These are phyloP conservation scores for Idris sp. DNA, from an alignment of 1,140 invertebrate species.

Conservation along the genomic window DNA sequence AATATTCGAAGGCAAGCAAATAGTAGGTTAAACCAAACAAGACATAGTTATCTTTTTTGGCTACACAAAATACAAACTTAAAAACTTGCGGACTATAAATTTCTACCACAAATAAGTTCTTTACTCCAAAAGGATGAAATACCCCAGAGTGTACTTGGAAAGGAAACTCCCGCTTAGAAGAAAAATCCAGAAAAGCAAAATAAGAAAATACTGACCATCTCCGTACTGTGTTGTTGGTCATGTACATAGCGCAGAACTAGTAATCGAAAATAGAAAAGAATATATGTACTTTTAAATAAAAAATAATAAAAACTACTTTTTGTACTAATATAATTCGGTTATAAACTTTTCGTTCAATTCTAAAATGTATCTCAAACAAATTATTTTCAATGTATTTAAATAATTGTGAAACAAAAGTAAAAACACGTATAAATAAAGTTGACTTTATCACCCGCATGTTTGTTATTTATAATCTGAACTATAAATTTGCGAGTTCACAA, in stretches of 20 bases:
- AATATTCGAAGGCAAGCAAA: too few relatives aligned
- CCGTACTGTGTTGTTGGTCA: constrained; percentile 12
- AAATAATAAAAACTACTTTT: too few relatives aligned
- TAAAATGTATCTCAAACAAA: too few relatives aligned
- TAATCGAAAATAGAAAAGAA: constrained; percentile 3
- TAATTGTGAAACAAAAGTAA: too few relatives aligned
- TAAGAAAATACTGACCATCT: constrained; percentile 31
- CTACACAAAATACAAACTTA: constrained; percentile 42
- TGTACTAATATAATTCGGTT: too few relatives aligned
- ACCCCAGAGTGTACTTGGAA: constrained; percentile 46
- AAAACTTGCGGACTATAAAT: constrained; percentile 48
- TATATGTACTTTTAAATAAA: background rate
- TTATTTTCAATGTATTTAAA: too few relatives aligned
- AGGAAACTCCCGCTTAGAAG: constrained; percentile 44
- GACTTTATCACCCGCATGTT: constrained; percentile 9
- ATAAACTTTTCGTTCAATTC: too few relatives aligned
- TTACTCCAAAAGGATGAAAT: constrained; percentile 39
- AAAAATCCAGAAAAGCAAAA: constrained; percentile 30
- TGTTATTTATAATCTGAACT: constrained; percentile 8
- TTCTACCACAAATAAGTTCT: constrained; percentile 39
- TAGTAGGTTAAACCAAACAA: constrained; percentile 5
- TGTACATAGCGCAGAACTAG: background rate
- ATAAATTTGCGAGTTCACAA: constrained; percentile 12
- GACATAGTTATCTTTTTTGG: constrained; percentile 20
- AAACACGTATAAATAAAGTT: too few relatives aligned